Base-by-base conservation (phyloP, 92 coral and sea anemone genomes). In the Scolanthus callimorphus region DNA sequence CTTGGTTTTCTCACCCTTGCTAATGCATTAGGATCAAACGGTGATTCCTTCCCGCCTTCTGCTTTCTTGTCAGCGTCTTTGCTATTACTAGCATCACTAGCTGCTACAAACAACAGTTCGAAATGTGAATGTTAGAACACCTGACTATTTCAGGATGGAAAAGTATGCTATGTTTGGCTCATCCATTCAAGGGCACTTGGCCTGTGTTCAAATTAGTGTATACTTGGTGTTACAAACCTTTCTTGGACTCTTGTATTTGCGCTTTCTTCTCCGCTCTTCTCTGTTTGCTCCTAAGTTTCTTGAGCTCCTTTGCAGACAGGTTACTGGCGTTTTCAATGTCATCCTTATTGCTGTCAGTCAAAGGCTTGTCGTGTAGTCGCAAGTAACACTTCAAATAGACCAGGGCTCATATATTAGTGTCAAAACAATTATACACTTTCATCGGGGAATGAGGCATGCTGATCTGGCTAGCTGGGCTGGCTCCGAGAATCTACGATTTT, bases 211-310 rank as follows among this genome's bases (percentile, higher is more conserved):
- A n/a, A n/a, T n/a, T n/a, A n/a, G n/a, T n/a, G n/a, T n/a, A n/a
- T n/a, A n/a, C n/a, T n/a, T n/a, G n/a, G n/a, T n/a, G n/a, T n/a
- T n/a, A n/a, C n/a, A n/a, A n/a, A 87, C 89, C 85, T 74, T 87
- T 82, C 76, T 75, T 86, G 73, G 52, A 86, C 62, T 88, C 97
- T 49, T 85, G 87, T 0, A 68, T 4, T 70, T 91, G 92, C 46
- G 96, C 96, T 52, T 91, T 91, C 55, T 91, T 88, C 68, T 85
- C 96, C 8, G 89, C 89, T 54, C 96, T 80, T 78, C 97, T 76
- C 44, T 88, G 92, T 57, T 91, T 91, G 46, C 96, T 88, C 27
- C 82, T 69, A 24, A 83, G 60, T 48, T 91, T 91, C 51, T 88
- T 91, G 25, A 91, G 80, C 31, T 91, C 97, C 82, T 91, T 91